A percentile compares a stretch with the other conserved stretches of the same genome.
These are phyloP conservation scores for Xiphophorus hellerii DNA, from an alignment of 2,113 vertebrate genomes.

Conservation along the genomic window DNA sequence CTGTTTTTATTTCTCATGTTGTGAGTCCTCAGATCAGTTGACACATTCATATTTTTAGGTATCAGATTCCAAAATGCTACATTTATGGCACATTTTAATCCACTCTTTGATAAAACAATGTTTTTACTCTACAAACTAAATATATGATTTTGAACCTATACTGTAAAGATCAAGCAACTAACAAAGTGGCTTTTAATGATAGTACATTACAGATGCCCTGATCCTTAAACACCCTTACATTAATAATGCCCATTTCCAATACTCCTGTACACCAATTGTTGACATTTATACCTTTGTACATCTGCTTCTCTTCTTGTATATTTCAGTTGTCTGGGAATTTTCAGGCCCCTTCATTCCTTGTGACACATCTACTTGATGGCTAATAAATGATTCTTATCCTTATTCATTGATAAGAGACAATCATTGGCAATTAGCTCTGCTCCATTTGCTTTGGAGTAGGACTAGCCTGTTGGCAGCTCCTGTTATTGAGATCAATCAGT, in stretches of 20 bases:
- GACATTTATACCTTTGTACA: not conserved
- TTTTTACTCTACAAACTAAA: not conserved
- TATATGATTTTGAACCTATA: not conserved
- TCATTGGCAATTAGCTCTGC: slow-evolving; percentile 59
- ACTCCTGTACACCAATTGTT: not conserved
- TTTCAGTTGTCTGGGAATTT: not conserved
- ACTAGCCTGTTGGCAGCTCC: slow-evolving; percentile 53
- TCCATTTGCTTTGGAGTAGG: slow-evolving; percentile 53
- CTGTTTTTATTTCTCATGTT: not conserved
- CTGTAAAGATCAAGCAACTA: not conserved
- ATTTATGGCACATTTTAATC: not conserved
- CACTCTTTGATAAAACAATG: not conserved
- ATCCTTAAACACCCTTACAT: not conserved
- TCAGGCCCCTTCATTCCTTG: slow-evolving; percentile 17
- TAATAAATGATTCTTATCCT: slow-evolving; percentile 74
- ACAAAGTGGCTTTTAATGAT: not conserved
- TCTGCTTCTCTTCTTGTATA: not conserved
- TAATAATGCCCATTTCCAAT: not conserved
- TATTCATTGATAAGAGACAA: slow-evolving; percentile 72
- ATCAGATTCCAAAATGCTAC: not conserved
- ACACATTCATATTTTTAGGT: not conserved
- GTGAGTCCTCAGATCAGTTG: slow-evolving; percentile 8
- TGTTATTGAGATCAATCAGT: slow-evolving; percentile 75
- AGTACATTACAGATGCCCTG: not conserved
- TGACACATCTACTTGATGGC: slow-evolving; percentile 47